Evolutionary conservation across 2,113 vertebrate genomes (phyloP).

Genomic region (Pagrus major): DNA sequence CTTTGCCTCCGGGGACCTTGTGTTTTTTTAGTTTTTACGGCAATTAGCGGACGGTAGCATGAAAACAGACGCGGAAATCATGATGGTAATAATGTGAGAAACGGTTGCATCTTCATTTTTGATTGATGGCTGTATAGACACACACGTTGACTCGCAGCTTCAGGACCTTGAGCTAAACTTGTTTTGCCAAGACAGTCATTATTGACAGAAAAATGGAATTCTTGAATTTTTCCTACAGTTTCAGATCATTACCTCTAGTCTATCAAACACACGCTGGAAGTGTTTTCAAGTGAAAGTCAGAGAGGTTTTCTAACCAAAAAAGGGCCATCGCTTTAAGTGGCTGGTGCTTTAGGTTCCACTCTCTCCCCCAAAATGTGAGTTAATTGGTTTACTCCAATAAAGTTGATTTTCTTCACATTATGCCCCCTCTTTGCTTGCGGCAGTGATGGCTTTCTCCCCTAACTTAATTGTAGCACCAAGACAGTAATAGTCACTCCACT

Average conservation of each 20-base stretch:
- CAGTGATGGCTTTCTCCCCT: not conserved
- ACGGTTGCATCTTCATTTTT: conserved; percentile 26
- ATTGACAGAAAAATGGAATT: not conserved
- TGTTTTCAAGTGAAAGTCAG: conserved; percentile 6
- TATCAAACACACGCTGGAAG: conserved; percentile 4
- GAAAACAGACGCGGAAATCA: conserved; percentile 44
- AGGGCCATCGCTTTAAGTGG: not conserved
- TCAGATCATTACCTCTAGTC: conserved; percentile 3
- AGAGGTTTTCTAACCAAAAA: not conserved
- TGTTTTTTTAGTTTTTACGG: conserved; percentile 37
- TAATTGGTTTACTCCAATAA: not conserved
- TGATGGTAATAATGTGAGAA: conserved; percentile 37
- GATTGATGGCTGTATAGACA: conserved; percentile 41
- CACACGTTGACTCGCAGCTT: conserved; percentile 6
- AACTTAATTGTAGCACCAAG: not conserved
- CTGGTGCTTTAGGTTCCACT: not conserved
- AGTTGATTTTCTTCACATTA: not conserved
- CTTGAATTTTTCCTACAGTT: not conserved
- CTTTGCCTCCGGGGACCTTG: conserved; percentile 47
- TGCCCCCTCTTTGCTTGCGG: not conserved
- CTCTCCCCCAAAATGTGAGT: not conserved
- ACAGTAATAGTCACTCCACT: not conserved
- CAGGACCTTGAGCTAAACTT: conserved; percentile 27
- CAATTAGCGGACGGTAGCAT: conserved; percentile 18
- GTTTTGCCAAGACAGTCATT: not conserved